A percentile compares a stretch with the other conserved stretches of the same genome.
phyloP scores from a whole-genome alignment of 2,888 invertebrate genomes.

The Spilarctia lutea region DNA sequence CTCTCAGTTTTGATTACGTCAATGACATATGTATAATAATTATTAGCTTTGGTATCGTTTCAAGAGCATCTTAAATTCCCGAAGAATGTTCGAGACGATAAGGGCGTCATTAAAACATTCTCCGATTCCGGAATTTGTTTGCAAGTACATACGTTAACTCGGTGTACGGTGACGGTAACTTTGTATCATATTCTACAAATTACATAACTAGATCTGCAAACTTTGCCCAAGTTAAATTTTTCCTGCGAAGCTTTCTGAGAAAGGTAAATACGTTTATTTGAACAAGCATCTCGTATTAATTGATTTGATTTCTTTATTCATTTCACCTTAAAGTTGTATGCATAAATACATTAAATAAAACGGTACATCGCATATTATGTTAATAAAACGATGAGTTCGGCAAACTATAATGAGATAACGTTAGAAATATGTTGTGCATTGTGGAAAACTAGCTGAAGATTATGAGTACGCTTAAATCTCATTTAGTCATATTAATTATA shows the following conservation, averaged over 20 bases:
- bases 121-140: slow-evolving; percentile 40
- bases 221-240: slow-evolving; percentile 20
- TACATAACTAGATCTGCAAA: slow-evolving; percentile 30
- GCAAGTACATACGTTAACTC: slow-evolving; percentile 45
- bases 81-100: slow-evolving; percentile 47
- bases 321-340: neutral
- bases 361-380: neutral
- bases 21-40: slow-evolving; percentile 50
- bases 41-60: slow-evolving; percentile 51
- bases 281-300: neutral
- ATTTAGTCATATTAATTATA: slow-evolving; percentile 46
- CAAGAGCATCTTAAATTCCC: slow-evolving; percentile 47
- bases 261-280: neutral
- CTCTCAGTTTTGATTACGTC: slow-evolving; percentile 45
- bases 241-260: slow-evolving; percentile 15
- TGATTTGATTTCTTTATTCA: too few species aligned
- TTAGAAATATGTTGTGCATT: slow-evolving; percentile 48
- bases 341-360: neutral
- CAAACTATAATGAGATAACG: slow-evolving; percentile 31
- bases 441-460: slow-evolving; percentile 44
- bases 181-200: slow-evolving; percentile 26
- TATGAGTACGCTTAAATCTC: slow-evolving; percentile 49
- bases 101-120: slow-evolving; percentile 56
- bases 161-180: slow-evolving; percentile 35
- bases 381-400: slow-evolving; percentile 16